Base-by-base conservation (phyloP, 2,113 vertebrate genomes). In the Atractosteus spatula region DNA sequence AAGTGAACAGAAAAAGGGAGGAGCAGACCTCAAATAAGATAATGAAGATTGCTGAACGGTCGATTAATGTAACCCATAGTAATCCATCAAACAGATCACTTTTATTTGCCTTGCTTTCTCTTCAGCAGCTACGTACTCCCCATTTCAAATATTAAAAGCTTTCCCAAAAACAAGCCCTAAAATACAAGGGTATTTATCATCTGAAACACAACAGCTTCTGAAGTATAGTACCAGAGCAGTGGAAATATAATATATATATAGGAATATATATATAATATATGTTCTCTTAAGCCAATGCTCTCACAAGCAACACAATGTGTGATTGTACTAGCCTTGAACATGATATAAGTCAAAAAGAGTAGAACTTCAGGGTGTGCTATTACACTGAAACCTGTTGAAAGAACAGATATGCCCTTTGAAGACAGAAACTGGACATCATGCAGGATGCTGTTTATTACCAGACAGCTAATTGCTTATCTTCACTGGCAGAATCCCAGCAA, bases 21-120 rank as follows among this genome's bases (percentile, higher is more conserved):
- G 84, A 81, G 81, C 78, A 75, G 84, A 13, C 69, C 78, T 82
- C 69, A 79, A 81, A 89, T 89, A 84, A 84, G 86, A 89, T 86
- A 85, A 87, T 83, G 82, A 69, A 72, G 81, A 80, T 75, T 83
- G 81, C 81, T 82, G 71, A 75, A 78, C 77, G 79, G 81, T 86
- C 79, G 57, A 85, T 86, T 85, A 85, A 87, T 89, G 81, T 80
- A 78, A 86, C 84, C 84, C 78, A 80, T 81, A 75, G 78, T 82
- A 77, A 87, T 87, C 82, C 80, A 87, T 87, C 87, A 87, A 69
- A 69, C 42, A 42, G 81, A 81, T 83, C 77, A 74, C 57, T 41
- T 77, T 65, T 61, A 63, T 80, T 78, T 74, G 73, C 73, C 71
- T 75, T 76, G 76, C 75, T 69, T 70, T 45, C 67, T 62, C 66